Base-by-base conservation (phyloP, 2,113 vertebrate species). In the Aramus guarauna region DNA sequence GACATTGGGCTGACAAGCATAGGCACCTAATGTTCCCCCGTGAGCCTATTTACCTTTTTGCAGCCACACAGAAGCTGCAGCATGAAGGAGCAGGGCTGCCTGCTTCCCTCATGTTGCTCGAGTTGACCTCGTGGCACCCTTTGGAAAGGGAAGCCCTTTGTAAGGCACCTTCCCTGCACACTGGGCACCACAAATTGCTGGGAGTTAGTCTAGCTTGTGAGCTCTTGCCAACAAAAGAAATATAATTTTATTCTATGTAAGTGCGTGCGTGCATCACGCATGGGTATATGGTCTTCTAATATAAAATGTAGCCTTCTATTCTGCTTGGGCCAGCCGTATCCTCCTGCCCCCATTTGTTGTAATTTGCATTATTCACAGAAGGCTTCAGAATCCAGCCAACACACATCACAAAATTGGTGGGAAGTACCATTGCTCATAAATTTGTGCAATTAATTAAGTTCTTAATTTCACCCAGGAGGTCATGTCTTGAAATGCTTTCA, bases 401-500 rank as follows among this genome's bases (percentile, higher is more conserved):
- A 86, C 56, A 43, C 34, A 84, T 94, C 85, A 92, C 17, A 62
- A 58, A 80, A 76, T 2, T 79, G 66, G 39, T 90, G 53, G 50
- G 34, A 91, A 94, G 64, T 93, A 47, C n/a, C 18, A 43, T 41
- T 64, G 67, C 48, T 85, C 84, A 20, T 75, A 55, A 55, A 76
- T 82, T 90, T 90, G 80, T 91, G 56, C 41, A 64, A 63, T 76
- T 94, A 91, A 88, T 77, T 71, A 73, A 66, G 55, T 68, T 92
- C 77, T 90, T 95, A 62, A 79, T 91, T 97, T 88, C 85, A 91
- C 48, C 48, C 36, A 7, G 9, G 47, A 79, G 67, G 34, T 96
- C 50, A 26, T 8, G 34, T 73, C 74, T 91, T 89, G 53, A 90
- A 92, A 74, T 62, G 50, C n/a, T 88, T 94, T 91, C 89, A 94